phyloP scores from a whole-genome alignment of 2,888 invertebrate species.

The Anoplius nigerrimus region DNA sequence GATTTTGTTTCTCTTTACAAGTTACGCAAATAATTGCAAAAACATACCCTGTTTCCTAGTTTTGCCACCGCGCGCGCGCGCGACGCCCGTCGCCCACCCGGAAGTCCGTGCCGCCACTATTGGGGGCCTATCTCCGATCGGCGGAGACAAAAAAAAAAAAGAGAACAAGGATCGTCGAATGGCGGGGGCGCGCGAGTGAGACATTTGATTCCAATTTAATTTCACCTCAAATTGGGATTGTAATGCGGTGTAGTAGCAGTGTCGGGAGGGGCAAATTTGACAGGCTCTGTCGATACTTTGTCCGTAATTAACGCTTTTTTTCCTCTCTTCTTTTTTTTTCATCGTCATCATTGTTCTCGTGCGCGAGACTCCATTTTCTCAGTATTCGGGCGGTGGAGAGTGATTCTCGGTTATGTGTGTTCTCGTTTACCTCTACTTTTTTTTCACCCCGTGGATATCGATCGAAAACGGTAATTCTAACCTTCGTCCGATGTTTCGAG shows the following conservation, averaged over 20 bases:
- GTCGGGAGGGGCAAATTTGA: slow-evolving; percentile 53
- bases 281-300: slow-evolving; percentile 38
- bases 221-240: slow-evolving; percentile 59
- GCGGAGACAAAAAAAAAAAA: too few relatives aligned
- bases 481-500: too few relatives aligned
- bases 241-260: slow-evolving; percentile 58
- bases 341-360: slow-evolving; percentile 2
- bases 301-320: slow-evolving; percentile 24
- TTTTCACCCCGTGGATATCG: too few relatives aligned
- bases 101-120: too few relatives aligned
- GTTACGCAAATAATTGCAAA: slow-evolving; percentile 90
- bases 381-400: slow-evolving; percentile 7
- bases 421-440: too few relatives aligned
- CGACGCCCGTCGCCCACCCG: slow-evolving; percentile 41
- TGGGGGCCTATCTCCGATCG: too few relatives aligned
- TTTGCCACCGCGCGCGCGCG: slow-evolving; percentile 77
- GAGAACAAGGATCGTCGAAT: too few relatives aligned
- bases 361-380: slow-evolving; percentile 20
- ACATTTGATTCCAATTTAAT: slow-evolving; percentile 67
- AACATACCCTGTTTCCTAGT: slow-evolving; percentile 96
- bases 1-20: slow-evolving; percentile 63
- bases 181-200: slow-evolving; percentile 52
- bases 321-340: slow-evolving; percentile 14
- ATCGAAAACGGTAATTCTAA: too few relatives aligned
- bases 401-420: slow-evolving; percentile 46